These are phyloP conservation scores for Caloenas nicobarica DNA, from an alignment of 2,113 vertebrate genomes.

Conservation along the genomic window DNA sequence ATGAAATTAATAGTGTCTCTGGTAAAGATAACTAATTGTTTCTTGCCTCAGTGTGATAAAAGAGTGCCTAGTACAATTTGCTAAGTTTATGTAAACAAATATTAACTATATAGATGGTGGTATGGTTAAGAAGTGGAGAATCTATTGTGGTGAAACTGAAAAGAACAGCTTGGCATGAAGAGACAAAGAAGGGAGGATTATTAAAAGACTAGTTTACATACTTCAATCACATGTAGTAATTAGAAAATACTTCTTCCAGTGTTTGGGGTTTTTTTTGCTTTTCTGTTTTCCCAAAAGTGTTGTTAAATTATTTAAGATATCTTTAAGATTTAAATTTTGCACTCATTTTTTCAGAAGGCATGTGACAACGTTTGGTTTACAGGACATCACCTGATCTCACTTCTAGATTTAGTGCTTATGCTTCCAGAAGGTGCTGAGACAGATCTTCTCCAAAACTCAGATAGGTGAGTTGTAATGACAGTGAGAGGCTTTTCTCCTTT, in stretches of 20 bases:
- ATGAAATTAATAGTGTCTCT: not conserved
- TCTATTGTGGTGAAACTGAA: not conserved
- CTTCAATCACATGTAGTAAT: not conserved
- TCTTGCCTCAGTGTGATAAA: not conserved
- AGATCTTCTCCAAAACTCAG: slow-evolving; percentile 87
- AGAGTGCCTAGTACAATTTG: not conserved
- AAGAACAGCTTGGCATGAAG: not conserved
- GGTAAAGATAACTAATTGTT: not conserved
- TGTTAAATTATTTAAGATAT: not conserved
- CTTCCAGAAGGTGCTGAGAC: slow-evolving; percentile 88
- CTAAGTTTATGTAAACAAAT: not conserved
- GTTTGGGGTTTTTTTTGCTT: not conserved
- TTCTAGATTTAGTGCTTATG: slow-evolving; percentile 81
- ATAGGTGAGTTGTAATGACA: slow-evolving; percentile 78
- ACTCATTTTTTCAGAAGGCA: slow-evolving; percentile 68
- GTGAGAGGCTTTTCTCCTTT: not conserved
- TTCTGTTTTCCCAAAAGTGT: not conserved
- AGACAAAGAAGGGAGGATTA: not conserved
- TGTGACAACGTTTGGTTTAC: slow-evolving; percentile 81
- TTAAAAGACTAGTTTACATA: not conserved
- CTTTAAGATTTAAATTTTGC: not conserved
- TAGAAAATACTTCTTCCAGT: not conserved
- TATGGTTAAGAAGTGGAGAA: not conserved
- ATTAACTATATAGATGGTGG: not conserved
- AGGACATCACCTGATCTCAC: slow-evolving; percentile 78